These are phyloP conservation scores for Philopotamus ludificatus DNA, from an alignment of 1,140 invertebrate genomes.

Conservation along the genomic window DNA sequence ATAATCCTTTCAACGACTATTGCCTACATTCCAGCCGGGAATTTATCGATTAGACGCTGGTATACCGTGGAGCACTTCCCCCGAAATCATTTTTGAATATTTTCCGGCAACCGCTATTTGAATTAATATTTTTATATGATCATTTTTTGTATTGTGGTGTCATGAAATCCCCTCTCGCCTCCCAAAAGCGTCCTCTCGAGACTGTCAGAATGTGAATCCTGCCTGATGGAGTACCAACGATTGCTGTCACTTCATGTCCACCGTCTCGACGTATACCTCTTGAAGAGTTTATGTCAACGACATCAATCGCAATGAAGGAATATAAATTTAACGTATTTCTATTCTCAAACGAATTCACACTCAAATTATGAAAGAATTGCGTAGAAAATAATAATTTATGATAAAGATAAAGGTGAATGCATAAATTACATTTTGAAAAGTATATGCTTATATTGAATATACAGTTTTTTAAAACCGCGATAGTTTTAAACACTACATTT, in stretches of 20 bases:
- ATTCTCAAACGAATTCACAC: too few species aligned
- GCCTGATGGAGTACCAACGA: too few species aligned
- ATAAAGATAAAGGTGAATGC: background rate
- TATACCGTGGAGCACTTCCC: conserved; percentile 7
- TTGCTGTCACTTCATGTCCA: too few species aligned
- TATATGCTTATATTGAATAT: background rate
- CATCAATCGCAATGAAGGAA: too few species aligned
- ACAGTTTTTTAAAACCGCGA: background rate
- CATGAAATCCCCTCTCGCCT: background rate
- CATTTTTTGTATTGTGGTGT: background rate
- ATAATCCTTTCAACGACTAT: conserved; percentile 33
- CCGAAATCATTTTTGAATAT: conserved; percentile 4
- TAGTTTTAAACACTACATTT: conserved; percentile 1
- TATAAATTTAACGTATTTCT: too few species aligned
- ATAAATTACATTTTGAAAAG: background rate
- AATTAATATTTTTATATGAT: background rate
- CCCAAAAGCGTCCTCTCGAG: too few species aligned
- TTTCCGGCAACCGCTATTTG: background rate
- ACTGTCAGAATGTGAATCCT: too few species aligned
- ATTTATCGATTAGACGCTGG: conserved; percentile 25
- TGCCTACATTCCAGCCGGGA: conserved; percentile 29
- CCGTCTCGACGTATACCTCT: too few species aligned
- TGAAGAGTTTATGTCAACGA: too few species aligned
- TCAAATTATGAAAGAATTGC: background rate
- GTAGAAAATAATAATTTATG: background rate